Evolutionary conservation across 2,888 invertebrate genomes (phyloP).

Genomic region (Mimas tiliae): DNA sequence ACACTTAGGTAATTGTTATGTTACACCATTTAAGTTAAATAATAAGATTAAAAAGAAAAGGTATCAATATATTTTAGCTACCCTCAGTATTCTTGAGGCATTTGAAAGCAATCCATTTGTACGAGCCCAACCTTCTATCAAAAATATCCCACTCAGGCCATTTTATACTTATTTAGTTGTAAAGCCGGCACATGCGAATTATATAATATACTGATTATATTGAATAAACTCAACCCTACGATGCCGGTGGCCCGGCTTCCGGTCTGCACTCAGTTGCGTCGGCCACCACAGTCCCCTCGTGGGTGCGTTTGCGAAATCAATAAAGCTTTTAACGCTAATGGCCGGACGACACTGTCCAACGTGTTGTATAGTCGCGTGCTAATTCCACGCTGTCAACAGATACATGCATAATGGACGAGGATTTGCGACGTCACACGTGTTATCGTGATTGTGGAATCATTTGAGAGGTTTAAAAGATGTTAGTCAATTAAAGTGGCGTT

Average conservation of each 20-base stretch:
- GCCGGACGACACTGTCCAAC: slow-evolving; percentile 33
- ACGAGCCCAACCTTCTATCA: no score
- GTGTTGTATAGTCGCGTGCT: slow-evolving; percentile 21
- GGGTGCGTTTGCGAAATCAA: slow-evolving; percentile 60
- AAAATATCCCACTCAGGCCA: no score
- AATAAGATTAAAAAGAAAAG: no score
- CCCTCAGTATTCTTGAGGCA: no score
- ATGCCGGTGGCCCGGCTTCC: slow-evolving; percentile 31
- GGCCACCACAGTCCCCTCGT: slow-evolving; percentile 31
- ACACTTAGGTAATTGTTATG: no score
- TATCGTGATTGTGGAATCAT: not conserved
- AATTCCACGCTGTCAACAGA: slow-evolving; percentile 14
- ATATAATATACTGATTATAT: not conserved
- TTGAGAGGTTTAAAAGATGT: not conserved
- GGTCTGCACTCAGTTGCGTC: slow-evolving; percentile 31
- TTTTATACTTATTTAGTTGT: no score
- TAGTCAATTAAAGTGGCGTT: not conserved
- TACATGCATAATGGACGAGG: not conserved
- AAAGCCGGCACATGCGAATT: no score
- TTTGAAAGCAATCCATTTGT: no score
- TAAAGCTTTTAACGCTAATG: slow-evolving; percentile 71
- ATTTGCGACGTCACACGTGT: not conserved
- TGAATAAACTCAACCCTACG: slow-evolving; percentile 31
- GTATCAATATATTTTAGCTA: no score
- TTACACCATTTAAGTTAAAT: no score